Percentiles rank a stretch among this genome's conserved stretches.
These are phyloP conservation scores for Micronycteris hirsuta DNA, from an alignment of 2,113 vertebrate species.

Conservation along the genomic window DNA sequence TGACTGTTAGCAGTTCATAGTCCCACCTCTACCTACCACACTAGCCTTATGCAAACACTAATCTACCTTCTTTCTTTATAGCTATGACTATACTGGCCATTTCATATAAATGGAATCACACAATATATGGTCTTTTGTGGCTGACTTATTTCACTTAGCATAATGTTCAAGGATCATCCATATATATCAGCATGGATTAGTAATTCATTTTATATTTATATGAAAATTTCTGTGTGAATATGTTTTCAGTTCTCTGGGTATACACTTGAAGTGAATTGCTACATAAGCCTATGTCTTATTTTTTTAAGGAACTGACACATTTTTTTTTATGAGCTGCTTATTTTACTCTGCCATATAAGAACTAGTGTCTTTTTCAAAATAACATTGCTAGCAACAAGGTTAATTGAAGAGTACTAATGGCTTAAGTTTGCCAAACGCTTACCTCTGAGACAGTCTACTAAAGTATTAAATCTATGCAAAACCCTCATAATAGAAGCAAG, in stretches of 20 bases:
- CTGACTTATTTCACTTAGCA: not conserved
- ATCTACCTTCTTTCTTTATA: not conserved
- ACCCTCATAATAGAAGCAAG: conserved; percentile 60
- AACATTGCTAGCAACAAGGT: conserved; percentile 55
- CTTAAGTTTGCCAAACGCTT: conserved; percentile 51
- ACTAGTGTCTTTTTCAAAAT: not conserved
- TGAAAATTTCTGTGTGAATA: not conserved
- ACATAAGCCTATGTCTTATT: not conserved
- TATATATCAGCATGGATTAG: not conserved
- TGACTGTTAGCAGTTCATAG: not conserved
- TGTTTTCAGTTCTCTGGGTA: not conserved
- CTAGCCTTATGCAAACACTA: not conserved
- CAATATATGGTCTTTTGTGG: not conserved
- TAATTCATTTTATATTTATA: not conserved
- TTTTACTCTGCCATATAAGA: not conserved
- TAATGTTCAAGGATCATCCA: not conserved
- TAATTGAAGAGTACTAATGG: conserved; percentile 20
- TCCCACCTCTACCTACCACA: not conserved
- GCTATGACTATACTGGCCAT: not conserved
- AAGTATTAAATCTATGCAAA: conserved; percentile 78
- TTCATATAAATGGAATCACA: not conserved
- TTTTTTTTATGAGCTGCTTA: not conserved
- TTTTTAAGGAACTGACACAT: not conserved
- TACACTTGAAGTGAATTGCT: not conserved
- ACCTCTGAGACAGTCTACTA: conserved; percentile 51